phyloP scores from a whole-genome alignment of 2,113 vertebrate genomes.

The Morone saxatilis region DNA sequence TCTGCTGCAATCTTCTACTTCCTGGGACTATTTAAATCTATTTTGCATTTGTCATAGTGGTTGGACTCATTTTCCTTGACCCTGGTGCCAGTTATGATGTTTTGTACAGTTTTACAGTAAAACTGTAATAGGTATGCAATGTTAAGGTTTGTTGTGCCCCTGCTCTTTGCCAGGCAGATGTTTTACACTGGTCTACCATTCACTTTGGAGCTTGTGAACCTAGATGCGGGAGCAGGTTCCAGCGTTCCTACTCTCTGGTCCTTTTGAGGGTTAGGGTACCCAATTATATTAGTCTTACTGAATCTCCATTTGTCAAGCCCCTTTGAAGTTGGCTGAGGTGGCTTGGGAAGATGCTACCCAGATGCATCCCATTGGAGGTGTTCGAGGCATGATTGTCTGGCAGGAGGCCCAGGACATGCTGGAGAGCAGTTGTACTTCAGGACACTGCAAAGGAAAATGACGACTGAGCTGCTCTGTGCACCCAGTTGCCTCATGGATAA shows the following conservation, averaged over 20 bases:
- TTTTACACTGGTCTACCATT: neutral
- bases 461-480: neutral
- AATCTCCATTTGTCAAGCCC: neutral
- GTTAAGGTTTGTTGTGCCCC: neutral
- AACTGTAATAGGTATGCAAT: slow-evolving; percentile 15
- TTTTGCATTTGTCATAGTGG: neutral
- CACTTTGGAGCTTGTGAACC: neutral
- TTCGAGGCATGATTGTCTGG: neutral
- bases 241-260: neutral
- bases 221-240: neutral
- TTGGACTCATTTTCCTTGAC: slow-evolving; percentile 37
- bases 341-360: neutral
- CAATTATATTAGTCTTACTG: neutral
- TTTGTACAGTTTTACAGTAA: slow-evolving; percentile 29
- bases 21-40: neutral
- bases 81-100: slow-evolving; percentile 25
- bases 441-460: slow-evolving; percentile 8
- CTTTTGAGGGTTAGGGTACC: neutral
- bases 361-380: neutral
- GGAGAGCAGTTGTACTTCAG: neutral
- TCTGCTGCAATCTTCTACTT: neutral
- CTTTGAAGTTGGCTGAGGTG: neutral
- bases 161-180: neutral
- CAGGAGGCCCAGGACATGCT: slow-evolving; percentile 3
- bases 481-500: neutral